These are phyloP conservation scores for Drosophila vallismaia DNA, from an alignment of 2,888 invertebrate species.

Conservation along the genomic window DNA sequence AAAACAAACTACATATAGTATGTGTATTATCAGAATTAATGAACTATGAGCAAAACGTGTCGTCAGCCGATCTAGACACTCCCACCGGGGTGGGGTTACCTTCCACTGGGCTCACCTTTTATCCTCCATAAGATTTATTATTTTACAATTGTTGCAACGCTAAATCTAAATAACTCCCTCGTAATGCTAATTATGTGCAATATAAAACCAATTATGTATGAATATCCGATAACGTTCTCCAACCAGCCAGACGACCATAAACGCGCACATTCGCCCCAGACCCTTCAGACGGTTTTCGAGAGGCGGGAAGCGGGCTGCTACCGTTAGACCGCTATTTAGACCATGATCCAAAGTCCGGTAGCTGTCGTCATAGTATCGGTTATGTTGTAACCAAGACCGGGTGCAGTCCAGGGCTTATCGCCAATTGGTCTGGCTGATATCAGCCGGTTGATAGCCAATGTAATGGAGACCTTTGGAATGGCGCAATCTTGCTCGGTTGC, in stretches of 20 bases:
- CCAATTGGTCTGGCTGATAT: conserved; percentile 25
- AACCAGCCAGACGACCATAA: conserved; percentile 17
- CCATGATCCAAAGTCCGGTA: conserved; percentile 24
- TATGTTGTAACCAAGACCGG: conserved; percentile 37
- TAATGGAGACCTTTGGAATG: conserved; percentile 20
- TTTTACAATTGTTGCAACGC: background rate
- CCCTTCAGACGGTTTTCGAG: conserved; percentile 12
- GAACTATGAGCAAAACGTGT: conserved; percentile 11
- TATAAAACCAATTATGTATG: conserved; percentile 31
- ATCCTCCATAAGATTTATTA: background rate
- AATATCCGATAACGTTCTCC: conserved; percentile 24
- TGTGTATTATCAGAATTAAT: conserved; percentile 3
- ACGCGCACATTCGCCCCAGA: conserved; percentile 12
- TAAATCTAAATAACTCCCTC: background rate
- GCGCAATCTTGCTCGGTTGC: conserved; percentile 16
- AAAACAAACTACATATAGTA: conserved; percentile 21
- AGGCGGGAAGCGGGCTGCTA: background rate
- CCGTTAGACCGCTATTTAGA: background rate
- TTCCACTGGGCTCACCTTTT: background rate
- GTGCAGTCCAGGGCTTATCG: conserved; percentile 28
- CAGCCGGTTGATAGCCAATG: conserved; percentile 13
- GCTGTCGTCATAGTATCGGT: conserved; percentile 32
- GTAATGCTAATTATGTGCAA: conserved; percentile 22
- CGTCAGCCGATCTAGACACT: background rate
- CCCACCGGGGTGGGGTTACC: background rate